Percentiles rank a stretch among this genome's conserved stretches.
These are phyloP conservation scores for Acrocephalus kingi DNA, from an alignment of 2,113 vertebrate genomes.

Conservation along the genomic window DNA sequence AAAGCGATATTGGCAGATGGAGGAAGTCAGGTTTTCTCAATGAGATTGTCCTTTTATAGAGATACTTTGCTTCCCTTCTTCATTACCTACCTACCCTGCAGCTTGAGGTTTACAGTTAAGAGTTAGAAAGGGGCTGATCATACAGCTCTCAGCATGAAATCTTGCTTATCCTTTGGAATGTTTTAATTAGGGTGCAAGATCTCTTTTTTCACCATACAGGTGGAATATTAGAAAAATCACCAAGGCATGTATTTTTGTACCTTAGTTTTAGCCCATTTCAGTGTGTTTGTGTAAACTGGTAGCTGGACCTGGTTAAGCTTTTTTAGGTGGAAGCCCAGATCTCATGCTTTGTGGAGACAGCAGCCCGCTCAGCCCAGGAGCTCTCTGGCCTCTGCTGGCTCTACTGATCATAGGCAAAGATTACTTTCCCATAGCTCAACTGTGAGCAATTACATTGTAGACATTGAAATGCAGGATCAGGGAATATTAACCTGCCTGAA, in stretches of 20 bases:
- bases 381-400: neutral
- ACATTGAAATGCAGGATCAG: neutral
- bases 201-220: neutral
- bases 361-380: neutral
- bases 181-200: neutral
- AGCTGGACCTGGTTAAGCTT: neutral
- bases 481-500: neutral
- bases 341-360: neutral
- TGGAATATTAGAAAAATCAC: neutral
- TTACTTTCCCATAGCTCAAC: neutral
- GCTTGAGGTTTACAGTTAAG: neutral
- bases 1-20: neutral
- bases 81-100: neutral
- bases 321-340: neutral
- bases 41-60: neutral
- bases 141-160: neutral
- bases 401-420: neutral
- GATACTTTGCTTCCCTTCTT: neutral
- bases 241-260: neutral
- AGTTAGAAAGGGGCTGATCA: neutral
- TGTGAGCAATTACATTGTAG: neutral
- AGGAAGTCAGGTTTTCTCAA: neutral
- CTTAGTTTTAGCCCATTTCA: neutral
- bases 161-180: neutral
- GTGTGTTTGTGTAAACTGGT: accelerated